phyloP scores from a whole-genome alignment of 2,797 vertebrate genomes.

The Australoheros facetus region DNA sequence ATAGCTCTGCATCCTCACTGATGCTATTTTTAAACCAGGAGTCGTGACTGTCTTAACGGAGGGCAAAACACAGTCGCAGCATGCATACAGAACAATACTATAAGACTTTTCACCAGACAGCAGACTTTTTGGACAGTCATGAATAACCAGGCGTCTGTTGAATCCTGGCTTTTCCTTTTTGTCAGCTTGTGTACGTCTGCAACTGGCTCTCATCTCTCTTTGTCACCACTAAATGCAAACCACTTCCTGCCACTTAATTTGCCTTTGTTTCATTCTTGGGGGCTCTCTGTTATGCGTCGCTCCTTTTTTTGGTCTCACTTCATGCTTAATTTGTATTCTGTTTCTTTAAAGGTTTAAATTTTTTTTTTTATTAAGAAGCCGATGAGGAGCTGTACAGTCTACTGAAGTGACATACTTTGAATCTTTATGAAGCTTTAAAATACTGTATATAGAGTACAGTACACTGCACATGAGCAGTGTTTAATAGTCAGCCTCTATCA shows the following conservation, averaged over 20 bases:
- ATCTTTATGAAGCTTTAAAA: constrained; percentile 2
- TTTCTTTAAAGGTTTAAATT: constrained; percentile 21
- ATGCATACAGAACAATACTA: constrained; percentile 22
- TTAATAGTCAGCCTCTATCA: neutral
- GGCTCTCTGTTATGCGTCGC: constrained; percentile 26
- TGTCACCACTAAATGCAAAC: constrained; percentile 47
- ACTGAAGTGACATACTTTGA: neutral
- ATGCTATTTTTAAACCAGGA: constrained; percentile 76
- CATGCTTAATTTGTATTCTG: constrained; percentile 30
- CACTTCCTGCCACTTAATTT: constrained; percentile 29
- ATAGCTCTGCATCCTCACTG: constrained; percentile 75
- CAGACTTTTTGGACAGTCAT: constrained; percentile 45
- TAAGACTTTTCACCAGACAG: constrained; percentile 36
- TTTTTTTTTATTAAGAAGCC: constrained; percentile 6
- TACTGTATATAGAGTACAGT: neutral
- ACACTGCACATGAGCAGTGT: neutral
- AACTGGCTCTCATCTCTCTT: constrained; percentile 50
- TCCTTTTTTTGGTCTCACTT: constrained; percentile 38
- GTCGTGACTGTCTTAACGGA: constrained; percentile 72
- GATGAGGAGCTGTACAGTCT: constrained; percentile 18
- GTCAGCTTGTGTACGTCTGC: constrained; percentile 48
- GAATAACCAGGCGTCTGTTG: constrained; percentile 47
- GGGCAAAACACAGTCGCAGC: constrained; percentile 57
- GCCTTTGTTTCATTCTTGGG: constrained; percentile 49
- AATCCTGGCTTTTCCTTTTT: constrained; percentile 39